phyloP scores from a whole-genome alignment of 2,888 invertebrate genomes.

The Melieria crassipennis region DNA sequence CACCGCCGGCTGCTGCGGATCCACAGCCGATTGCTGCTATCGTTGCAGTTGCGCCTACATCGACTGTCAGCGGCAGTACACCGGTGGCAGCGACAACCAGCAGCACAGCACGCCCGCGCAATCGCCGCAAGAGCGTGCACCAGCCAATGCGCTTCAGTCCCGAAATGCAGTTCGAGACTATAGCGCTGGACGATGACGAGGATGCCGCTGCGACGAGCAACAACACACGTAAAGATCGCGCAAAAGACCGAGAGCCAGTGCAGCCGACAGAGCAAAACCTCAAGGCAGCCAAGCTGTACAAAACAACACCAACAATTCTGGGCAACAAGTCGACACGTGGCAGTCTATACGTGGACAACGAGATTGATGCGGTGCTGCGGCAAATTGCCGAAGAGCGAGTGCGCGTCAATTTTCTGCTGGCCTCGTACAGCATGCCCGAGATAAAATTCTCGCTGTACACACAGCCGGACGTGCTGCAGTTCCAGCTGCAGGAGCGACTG shows the following conservation, averaged over 20 bases:
- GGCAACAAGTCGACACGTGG: conserved; percentile 14
- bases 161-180: conserved; percentile 46
- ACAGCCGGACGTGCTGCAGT: conserved; percentile 39
- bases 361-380: conserved; percentile 30
- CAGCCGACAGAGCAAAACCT: background rate
- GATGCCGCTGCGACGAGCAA: conserved; percentile 4
- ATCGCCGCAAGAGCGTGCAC: conserved; percentile 42
- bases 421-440: conserved; percentile 43
- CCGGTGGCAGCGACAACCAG: background rate
- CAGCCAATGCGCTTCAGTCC: conserved; percentile 42
- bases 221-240: background rate
- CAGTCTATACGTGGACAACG: conserved; percentile 32
- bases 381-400: conserved; percentile 44
- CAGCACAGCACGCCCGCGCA: conserved; percentile 27
- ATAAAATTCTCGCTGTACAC: conserved; percentile 44
- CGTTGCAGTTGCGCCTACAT: background rate
- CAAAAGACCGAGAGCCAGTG: background rate
- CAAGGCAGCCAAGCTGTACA: conserved; percentile 29
- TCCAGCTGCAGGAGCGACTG: conserved; percentile 43
- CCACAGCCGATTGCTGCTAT: conserved; percentile 19
- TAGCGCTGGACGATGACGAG: conserved; percentile 44
- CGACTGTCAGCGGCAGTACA: background rate
- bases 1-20: background rate
- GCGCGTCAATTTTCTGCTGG: conserved; percentile 43
- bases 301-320: conserved; percentile 37